A percentile compares a stretch with the other conserved stretches of the same genome.
Conservation (phyloP, 2,888 invertebrate species). For the Trisateles emortualis region DNA sequence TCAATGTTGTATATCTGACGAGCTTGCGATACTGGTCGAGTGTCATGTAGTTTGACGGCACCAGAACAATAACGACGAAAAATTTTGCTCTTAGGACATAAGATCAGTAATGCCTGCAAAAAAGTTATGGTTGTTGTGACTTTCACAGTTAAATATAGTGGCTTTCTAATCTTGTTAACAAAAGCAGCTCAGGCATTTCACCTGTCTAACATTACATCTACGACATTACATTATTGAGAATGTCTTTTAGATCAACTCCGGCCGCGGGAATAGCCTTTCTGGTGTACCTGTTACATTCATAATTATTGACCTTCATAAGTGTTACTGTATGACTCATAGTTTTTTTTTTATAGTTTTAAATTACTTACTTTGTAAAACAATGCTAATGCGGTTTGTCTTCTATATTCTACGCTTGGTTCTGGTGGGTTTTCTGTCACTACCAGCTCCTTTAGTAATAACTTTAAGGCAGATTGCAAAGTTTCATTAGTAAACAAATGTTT, state of each 20-base stretch:
- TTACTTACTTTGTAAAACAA: slow-evolving; percentile 75
- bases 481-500: slow-evolving; percentile 70
- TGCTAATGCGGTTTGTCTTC: slow-evolving; percentile 85
- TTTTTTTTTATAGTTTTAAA: background rate
- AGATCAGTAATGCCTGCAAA: slow-evolving; percentile 79
- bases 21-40: slow-evolving; percentile 86
- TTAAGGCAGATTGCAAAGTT: slow-evolving; percentile 68
- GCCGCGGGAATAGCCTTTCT: too few relatives aligned
- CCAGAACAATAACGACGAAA: slow-evolving; percentile 78
- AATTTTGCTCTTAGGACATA: slow-evolving; percentile 76
- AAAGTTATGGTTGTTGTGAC: too few relatives aligned
- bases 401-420: slow-evolving; percentile 85
- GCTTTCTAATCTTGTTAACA: too few relatives aligned
- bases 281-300: too few relatives aligned
- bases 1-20: slow-evolving; percentile 88
- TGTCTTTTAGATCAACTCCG: too few relatives aligned
- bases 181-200: too few relatives aligned
- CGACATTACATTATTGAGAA: too few relatives aligned
- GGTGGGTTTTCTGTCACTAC: slow-evolving; percentile 68
- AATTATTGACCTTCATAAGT: too few relatives aligned
- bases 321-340: too few relatives aligned
- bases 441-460: slow-evolving; percentile 57
- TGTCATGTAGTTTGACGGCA: slow-evolving; percentile 61
- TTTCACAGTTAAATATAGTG: too few relatives aligned
- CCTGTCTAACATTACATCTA: too few relatives aligned